Conservation (phyloP, 2,113 vertebrate genomes). For the Upupa epops region DNA sequence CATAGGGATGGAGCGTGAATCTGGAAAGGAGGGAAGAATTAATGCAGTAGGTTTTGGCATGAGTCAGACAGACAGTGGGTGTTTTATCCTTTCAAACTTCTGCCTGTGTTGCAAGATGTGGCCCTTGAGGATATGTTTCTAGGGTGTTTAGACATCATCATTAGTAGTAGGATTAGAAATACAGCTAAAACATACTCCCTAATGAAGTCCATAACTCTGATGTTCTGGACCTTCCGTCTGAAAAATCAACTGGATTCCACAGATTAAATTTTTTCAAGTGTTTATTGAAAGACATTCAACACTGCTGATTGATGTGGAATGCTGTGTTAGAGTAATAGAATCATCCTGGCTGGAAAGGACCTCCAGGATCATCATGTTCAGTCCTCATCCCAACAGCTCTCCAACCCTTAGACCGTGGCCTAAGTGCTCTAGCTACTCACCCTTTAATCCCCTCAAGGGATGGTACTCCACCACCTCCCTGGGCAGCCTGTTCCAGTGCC, state of each 20-base stretch:
- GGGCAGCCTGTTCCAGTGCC: too few relatives aligned
- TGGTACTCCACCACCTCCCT: too few relatives aligned
- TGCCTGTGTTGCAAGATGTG: neutral
- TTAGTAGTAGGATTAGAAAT: neutral
- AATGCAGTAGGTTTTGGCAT: neutral
- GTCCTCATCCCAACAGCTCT: too few relatives aligned
- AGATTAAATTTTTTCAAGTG: neutral
- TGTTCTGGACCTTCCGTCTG: neutral
- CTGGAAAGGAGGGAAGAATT: neutral
- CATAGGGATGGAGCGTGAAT: neutral
- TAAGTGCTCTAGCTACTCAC: too few relatives aligned
- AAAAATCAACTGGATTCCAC: neutral
- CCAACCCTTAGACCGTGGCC: too few relatives aligned
- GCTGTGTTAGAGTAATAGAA: too few relatives aligned
- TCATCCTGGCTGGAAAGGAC: too few relatives aligned
- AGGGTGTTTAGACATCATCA: neutral
- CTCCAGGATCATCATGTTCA: too few relatives aligned
- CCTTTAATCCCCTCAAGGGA: too few relatives aligned
- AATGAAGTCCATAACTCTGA: neutral
- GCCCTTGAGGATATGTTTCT: neutral
- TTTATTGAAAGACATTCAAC: neutral
- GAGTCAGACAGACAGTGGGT: neutral
- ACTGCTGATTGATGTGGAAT: neutral
- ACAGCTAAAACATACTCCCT: neutral
- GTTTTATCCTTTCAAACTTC: neutral